A percentile compares a stretch with the other conserved stretches of the same genome.
These are phyloP conservation scores for Kryphioiulus occultus DNA, from an alignment of 2,888 invertebrate species.

Conservation along the genomic window DNA sequence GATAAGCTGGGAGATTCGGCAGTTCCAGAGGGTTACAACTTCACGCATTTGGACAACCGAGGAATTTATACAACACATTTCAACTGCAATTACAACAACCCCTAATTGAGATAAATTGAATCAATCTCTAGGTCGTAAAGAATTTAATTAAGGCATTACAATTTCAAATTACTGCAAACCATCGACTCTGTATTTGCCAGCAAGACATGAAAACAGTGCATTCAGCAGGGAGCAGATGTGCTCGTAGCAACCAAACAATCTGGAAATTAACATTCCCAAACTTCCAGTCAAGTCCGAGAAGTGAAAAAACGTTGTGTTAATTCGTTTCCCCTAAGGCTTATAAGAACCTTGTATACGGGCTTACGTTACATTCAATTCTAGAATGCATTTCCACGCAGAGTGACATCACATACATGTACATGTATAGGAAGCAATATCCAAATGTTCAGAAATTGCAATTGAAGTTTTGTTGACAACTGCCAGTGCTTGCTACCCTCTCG, in stretches of 20 bases:
- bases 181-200: background rate
- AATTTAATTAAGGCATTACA: slow-evolving; percentile 10
- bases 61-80: background rate
- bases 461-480: no score
- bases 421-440: no score
- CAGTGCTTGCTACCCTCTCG: no score
- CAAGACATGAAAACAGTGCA: background rate
- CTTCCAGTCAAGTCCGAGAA: background rate
- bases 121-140: slow-evolving; percentile 1
- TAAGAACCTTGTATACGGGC: no score
- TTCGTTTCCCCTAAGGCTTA: no score
- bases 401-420: no score
- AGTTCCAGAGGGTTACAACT: background rate
- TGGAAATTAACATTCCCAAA: background rate
- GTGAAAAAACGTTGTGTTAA: no score
- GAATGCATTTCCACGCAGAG: no score
- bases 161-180: slow-evolving; percentile 10
- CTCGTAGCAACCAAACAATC: background rate
- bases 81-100: background rate
- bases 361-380: no score
- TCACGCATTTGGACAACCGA: background rate
- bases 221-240: background rate
- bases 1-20: background rate
- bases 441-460: no score
- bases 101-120: background rate